Percentiles rank a stretch among this genome's conserved stretches.
phyloP scores from a whole-genome alignment of 2,113 vertebrate species.

The Peromyscus polionotus region DNA sequence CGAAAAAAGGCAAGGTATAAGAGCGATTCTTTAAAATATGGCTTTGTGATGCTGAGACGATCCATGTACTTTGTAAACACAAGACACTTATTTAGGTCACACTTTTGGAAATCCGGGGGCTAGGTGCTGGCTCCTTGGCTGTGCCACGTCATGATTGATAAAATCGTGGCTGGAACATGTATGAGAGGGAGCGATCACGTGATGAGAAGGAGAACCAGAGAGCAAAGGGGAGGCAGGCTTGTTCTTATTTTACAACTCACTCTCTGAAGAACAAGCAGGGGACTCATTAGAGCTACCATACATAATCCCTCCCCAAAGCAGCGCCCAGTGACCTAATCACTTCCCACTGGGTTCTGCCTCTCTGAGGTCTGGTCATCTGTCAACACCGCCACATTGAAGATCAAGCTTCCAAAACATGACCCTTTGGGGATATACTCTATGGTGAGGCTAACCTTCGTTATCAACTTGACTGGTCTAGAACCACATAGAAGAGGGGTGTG shows the following conservation, averaged over 20 bases:
- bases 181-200: neutral
- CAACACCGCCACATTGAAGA: no score
- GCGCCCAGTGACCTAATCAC: neutral
- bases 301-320: neutral
- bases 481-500: neutral
- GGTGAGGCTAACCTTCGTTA: no score
- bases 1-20: neutral
- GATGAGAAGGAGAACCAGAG: neutral
- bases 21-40: neutral
- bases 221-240: neutral
- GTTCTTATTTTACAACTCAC: neutral
- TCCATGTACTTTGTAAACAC: neutral
- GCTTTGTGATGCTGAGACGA: neutral
- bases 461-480: neutral
- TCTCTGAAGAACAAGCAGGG: neutral
- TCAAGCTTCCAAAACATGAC: no score
- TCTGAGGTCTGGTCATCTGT: no score
- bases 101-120: neutral
- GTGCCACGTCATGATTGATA: no score
- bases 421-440: no score
- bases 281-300: neutral
- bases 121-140: neutral
- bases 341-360: no score
- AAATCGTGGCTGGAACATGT: neutral
- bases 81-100: neutral